phyloP scores from a whole-genome alignment of 2,113 vertebrate species.

The Microtus oregoni region DNA sequence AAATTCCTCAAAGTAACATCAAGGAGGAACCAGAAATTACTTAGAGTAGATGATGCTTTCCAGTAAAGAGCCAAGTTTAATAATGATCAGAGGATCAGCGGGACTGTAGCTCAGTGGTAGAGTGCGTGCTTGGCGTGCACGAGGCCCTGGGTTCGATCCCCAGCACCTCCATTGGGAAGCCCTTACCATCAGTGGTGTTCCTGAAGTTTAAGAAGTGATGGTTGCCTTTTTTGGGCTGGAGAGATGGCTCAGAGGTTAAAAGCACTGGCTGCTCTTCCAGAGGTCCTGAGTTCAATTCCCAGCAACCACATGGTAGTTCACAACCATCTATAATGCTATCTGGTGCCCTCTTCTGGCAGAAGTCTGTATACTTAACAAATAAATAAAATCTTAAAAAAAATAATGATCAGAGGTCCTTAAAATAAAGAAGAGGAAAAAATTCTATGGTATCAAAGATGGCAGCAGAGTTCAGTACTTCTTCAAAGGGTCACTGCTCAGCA shows the following conservation, averaged over 20 bases:
- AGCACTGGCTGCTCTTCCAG: no score
- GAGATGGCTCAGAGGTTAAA: no score
- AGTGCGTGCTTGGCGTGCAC: not conserved
- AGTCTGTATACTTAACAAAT: no score
- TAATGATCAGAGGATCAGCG: not conserved
- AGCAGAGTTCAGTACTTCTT: not conserved
- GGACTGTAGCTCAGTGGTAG: slow-evolving; percentile 53
- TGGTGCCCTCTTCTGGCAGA: no score
- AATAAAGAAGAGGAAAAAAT: not conserved
- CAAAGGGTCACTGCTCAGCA: not conserved
- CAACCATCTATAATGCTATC: no score
- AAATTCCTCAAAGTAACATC: not conserved
- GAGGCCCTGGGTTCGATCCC: not conserved
- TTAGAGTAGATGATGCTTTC: not conserved
- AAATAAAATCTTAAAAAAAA: not conserved
- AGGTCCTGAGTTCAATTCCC: no score
- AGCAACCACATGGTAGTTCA: no score
- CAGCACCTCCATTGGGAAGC: not conserved
- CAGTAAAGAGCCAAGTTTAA: not conserved
- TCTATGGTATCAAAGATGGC: not conserved
- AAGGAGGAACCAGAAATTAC: not conserved
- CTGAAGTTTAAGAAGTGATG: no score
- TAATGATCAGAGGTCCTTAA: not conserved
- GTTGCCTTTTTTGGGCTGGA: no score
- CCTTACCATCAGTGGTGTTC: no score